Evolutionary conservation across 2,797 vertebrate species (phyloP).

Genomic region (Pampus argenteus): DNA sequence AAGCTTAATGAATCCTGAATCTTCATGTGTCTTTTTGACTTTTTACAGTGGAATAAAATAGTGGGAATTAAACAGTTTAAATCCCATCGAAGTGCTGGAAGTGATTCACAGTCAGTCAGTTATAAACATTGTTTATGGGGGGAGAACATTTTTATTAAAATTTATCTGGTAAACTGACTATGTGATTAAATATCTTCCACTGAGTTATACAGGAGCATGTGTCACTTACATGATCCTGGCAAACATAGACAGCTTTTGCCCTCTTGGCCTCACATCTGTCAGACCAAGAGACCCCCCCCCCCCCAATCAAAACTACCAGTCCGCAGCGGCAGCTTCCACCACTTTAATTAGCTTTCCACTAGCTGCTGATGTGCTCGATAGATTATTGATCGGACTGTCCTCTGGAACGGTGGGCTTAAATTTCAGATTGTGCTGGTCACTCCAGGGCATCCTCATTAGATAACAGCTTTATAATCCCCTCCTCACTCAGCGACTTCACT

Average conservation of each 20-base stretch:
- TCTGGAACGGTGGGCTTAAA: slow-evolving; percentile 25
- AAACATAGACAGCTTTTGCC: background rate
- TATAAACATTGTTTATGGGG: too few relatives aligned
- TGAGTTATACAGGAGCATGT: background rate
- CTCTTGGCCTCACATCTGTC: background rate
- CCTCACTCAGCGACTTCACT: background rate
- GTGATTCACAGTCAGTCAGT: too few relatives aligned
- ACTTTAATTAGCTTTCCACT: slow-evolving; percentile 78
- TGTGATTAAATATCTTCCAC: too few relatives aligned
- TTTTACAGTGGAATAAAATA: too few relatives aligned
- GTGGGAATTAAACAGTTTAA: too few relatives aligned
- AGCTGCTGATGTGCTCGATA: slow-evolving; percentile 61
- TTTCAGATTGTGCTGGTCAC: slow-evolving; percentile 29
- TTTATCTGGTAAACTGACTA: too few relatives aligned
- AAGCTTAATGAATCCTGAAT: too few relatives aligned
- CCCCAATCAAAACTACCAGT: slow-evolving; percentile 11
- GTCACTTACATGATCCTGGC: background rate
- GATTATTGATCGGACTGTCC: slow-evolving; percentile 66
- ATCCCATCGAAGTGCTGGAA: too few relatives aligned
- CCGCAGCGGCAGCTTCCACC: slow-evolving; percentile 17
- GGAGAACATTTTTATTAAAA: too few relatives aligned
- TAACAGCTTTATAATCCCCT: slow-evolving; percentile 18
- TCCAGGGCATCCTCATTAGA: slow-evolving; percentile 28
- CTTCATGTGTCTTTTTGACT: too few relatives aligned
- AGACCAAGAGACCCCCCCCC: background rate